A percentile compares a stretch with the other conserved stretches of the same genome.
phyloP scores from a whole-genome alignment of 2,797 vertebrate species.

The Platyrinchus mystaceus region DNA sequence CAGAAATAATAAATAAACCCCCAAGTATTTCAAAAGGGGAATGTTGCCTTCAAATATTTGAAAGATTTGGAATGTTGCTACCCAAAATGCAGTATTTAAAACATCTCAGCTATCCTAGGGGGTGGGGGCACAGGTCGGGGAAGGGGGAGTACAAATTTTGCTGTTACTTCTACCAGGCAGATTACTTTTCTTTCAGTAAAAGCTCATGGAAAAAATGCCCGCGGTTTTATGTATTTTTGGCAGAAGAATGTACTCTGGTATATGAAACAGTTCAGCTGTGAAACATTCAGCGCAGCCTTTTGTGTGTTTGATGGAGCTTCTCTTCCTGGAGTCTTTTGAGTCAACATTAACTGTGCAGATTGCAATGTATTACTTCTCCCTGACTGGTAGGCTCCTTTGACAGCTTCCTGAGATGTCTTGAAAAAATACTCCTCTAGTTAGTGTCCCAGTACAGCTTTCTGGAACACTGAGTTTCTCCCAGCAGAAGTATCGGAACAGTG shows the following conservation, averaged over 20 bases:
- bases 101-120: background rate
- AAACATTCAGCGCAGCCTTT: background rate
- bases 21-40: slow-evolving; percentile 3
- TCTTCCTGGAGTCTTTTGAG: background rate
- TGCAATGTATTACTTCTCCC: background rate
- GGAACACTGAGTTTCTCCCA: background rate
- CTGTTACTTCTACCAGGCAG: background rate
- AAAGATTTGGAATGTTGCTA: background rate
- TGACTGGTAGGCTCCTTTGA: background rate
- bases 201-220: background rate
- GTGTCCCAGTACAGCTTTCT: background rate
- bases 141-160: background rate
- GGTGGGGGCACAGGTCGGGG: rapidly evolving
- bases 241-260: background rate
- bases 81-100: slow-evolving; percentile 21
- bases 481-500: background rate
- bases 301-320: background rate
- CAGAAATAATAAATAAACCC: slow-evolving; percentile 4
- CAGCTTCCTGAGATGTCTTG: background rate
- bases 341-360: background rate
- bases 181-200: background rate
- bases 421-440: background rate
- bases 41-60: slow-evolving; percentile 17
- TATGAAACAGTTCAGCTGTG: slow-evolving; percentile 6
- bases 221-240: background rate